Percentiles rank a stretch among this genome's conserved stretches.
These are phyloP conservation scores for Penaeus chinensis DNA, from an alignment of 1,140 invertebrate genomes.

Conservation along the genomic window DNA sequence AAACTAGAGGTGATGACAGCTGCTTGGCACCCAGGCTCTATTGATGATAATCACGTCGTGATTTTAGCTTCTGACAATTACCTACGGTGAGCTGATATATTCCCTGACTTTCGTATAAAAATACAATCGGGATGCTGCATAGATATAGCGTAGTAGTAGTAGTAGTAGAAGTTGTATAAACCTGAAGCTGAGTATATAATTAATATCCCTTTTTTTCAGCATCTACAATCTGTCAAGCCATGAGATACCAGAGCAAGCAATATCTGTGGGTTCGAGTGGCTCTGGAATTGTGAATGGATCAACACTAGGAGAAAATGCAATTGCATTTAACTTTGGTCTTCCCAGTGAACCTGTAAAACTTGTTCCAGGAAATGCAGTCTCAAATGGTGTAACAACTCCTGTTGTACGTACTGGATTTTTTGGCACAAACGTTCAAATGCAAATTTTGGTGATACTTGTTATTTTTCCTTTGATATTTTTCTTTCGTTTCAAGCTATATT, in stretches of 20 bases:
- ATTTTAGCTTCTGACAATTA: conserved; percentile 53
- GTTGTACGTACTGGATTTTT: conserved; percentile 1
- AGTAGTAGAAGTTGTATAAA: neutral
- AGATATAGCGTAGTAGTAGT: neutral
- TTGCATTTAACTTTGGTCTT: conserved; percentile 33
- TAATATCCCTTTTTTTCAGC: neutral
- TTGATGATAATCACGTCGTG: conserved; percentile 55
- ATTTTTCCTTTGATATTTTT: no score
- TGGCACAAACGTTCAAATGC: no score
- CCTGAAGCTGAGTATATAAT: neutral
- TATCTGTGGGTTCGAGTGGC: conserved; percentile 16
- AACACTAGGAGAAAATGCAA: conserved; percentile 30
- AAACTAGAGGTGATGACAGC: conserved; percentile 54
- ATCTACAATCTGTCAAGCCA: conserved; percentile 22
- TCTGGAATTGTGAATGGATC: conserved; percentile 24
- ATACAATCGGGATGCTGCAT: no score
- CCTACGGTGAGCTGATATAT: conserved; percentile 32
- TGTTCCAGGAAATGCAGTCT: conserved; percentile 28
- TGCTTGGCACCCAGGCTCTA: conserved; percentile 58
- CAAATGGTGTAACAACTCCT: conserved; percentile 6
- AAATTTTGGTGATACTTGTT: no score
- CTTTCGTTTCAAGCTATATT: no score
- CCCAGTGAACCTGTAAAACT: conserved; percentile 20
- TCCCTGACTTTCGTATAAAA: no score
- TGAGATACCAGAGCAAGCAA: conserved; percentile 43